Evolutionary conservation across 2,113 vertebrate species (phyloP).

Genomic region (Pagrus major): DNA sequence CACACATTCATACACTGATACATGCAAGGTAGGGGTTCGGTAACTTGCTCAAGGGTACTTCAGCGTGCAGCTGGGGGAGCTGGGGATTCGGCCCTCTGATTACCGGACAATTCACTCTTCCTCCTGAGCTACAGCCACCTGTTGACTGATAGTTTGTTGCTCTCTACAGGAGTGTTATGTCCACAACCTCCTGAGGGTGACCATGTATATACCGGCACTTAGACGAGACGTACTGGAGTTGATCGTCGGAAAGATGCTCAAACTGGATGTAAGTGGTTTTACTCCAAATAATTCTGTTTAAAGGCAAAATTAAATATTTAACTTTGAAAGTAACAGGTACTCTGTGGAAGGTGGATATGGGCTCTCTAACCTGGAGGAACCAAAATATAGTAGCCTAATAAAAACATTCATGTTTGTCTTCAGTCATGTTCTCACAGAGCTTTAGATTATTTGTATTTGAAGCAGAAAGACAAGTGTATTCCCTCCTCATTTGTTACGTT

Average conservation of each 20-base stretch:
- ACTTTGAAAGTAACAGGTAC: neutral
- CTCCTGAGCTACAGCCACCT: no score
- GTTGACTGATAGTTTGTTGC: neutral
- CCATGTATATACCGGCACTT: slow-evolving; percentile 89
- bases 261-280: slow-evolving; percentile 90
- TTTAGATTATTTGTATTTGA: neutral
- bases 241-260: slow-evolving; percentile 90
- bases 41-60: no score
- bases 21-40: no score
- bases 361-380: neutral
- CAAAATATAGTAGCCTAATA: neutral
- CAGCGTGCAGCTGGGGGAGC: no score
- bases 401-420: neutral
- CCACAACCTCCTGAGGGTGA: slow-evolving; percentile 93
- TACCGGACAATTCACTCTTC: no score
- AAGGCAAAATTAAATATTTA: neutral
- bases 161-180: slow-evolving; percentile 93
- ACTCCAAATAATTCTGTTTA: neutral
- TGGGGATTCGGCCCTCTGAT: no score
- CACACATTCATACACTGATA: no score
- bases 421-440: neutral
- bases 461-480: neutral
- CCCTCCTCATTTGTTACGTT: neutral
- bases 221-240: slow-evolving; percentile 91
- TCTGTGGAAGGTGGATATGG: neutral